Evolutionary conservation across 1,140 invertebrate genomes (phyloP).

Genomic region (Psix sp.): DNA sequence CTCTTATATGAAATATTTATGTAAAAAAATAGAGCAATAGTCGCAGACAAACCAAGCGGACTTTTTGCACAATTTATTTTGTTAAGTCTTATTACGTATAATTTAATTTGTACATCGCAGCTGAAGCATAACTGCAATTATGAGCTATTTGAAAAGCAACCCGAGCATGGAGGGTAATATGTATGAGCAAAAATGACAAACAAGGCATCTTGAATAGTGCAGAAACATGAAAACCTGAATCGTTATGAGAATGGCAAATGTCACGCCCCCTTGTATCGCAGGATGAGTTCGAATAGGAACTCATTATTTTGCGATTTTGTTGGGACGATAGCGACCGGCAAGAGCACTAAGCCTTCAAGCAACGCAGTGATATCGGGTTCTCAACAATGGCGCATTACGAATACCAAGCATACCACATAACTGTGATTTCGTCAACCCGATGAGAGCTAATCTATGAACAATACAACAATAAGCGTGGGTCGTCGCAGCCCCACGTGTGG

Average conservation of each 20-base stretch:
- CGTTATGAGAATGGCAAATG: slow-evolving; percentile 64
- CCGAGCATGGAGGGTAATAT: no score
- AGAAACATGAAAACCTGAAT: slow-evolving; percentile 38
- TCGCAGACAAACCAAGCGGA: no score
- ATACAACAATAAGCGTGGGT: slow-evolving; percentile 67
- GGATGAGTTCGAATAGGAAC: slow-evolving; percentile 49
- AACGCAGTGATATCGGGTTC: slow-evolving; percentile 58
- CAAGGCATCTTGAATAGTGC: slow-evolving; percentile 36
- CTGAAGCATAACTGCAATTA: no score
- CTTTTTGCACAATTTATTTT: no score
- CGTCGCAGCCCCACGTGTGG: slow-evolving; percentile 40
- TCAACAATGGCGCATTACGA: slow-evolving; percentile 66
- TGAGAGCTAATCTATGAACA: slow-evolving; percentile 65
- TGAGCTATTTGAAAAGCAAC: no score
- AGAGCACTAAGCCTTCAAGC: slow-evolving; percentile 36
- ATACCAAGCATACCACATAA: slow-evolving; percentile 48
- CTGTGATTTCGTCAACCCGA: slow-evolving; percentile 63
- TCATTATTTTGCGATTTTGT: slow-evolving; percentile 63
- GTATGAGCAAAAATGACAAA: slow-evolving; percentile 36
- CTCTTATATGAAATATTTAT: no score
- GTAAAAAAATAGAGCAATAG: no score
- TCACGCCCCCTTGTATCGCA: slow-evolving; percentile 57
- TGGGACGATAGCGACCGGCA: slow-evolving; percentile 58
- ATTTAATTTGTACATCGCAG: no score
- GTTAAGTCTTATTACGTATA: no score